Evolutionary conservation across 92 coral and sea anemone genomes (phyloP), one percentile per base, ranked within the genome.

Genomic region (Heliopora coerulea): DNA sequence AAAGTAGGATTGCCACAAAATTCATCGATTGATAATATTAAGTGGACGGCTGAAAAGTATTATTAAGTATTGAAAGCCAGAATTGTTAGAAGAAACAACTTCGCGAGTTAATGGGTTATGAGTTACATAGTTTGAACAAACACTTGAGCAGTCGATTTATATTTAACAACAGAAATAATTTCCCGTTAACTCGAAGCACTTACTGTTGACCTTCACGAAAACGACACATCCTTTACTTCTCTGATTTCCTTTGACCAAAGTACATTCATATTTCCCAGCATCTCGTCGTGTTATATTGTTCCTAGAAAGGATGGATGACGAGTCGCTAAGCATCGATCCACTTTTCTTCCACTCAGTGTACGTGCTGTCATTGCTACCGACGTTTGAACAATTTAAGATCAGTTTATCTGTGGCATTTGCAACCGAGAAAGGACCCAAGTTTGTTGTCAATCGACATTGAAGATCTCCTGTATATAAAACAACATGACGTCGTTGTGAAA

Each of bases 251-350:
- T 40, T 42, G 0, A 40, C 13, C 42, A 37, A 37, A 25, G 27
- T 2, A 65, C 72, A 65, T 6, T 65, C 33, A 40, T 24, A 65
- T 65, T 8, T 40, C 23, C 72, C 72, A 65, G 54, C 54, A 40
- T 65, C 29, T 20, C 2, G 0, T 33, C 19, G 13, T 39, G 29
- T 8, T 12, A 65, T 33, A 65, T 40, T 19, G 14, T 6, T 2
- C 40, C 21, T 65, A 65, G 18, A 20, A 6, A 65, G 7, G n/a
- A 35, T n/a, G 18, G 69, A 35, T 32, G 24, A 24, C 41, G 29
- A 0, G 33, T 12, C 13, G 14, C 0, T 21, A 4, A 20, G n/a
- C 68, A 62, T 0, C 0, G 15, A 0, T 15, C 33, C 35, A 59
- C 27, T 13, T 25, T 3, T 29, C 8, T 7, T 31, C 67, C 67